Conservation (phyloP, 2,797 vertebrate species). For the Danio tinwini region DNA sequence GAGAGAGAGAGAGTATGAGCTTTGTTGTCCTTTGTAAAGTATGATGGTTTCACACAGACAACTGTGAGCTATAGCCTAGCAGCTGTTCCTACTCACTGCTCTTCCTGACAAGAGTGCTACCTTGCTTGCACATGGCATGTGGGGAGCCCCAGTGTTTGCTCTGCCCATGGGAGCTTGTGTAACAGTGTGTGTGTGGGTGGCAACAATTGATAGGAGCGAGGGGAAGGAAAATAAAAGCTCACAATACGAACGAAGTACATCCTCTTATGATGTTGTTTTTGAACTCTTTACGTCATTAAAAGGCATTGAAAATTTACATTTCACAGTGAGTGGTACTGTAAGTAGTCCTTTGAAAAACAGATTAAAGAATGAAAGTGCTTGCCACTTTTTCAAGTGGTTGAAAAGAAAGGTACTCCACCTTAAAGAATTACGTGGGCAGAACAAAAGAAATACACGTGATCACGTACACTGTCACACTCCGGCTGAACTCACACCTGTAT, state of each 20-base stretch:
- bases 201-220: slow-evolving; percentile 24
- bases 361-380: background rate
- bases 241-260: slow-evolving; percentile 2
- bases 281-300: slow-evolving; percentile 54
- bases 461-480: background rate
- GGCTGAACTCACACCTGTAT: slow-evolving; percentile 5
- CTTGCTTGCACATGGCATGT: slow-evolving; percentile 70
- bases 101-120: slow-evolving; percentile 63
- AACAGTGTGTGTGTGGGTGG: slow-evolving; percentile 42
- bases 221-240: slow-evolving; percentile 3
- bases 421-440: background rate
- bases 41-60: slow-evolving; percentile 64
- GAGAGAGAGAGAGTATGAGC: background rate
- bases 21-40: slow-evolving; percentile 65
- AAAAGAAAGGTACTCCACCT: background rate
- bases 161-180: slow-evolving; percentile 40
- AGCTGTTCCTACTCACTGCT: slow-evolving; percentile 74
- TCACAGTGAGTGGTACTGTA: slow-evolving; percentile 25
- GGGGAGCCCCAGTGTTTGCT: slow-evolving; percentile 58
- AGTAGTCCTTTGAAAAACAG: background rate
- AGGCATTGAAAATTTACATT: slow-evolving; percentile 44
- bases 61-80: slow-evolving; percentile 68
- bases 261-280: slow-evolving; percentile 29
- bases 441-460: background rate
- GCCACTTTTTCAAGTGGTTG: no score